Base-by-base conservation (phyloP, 2,797 vertebrate species). In the Oophaga sylvatica region DNA sequence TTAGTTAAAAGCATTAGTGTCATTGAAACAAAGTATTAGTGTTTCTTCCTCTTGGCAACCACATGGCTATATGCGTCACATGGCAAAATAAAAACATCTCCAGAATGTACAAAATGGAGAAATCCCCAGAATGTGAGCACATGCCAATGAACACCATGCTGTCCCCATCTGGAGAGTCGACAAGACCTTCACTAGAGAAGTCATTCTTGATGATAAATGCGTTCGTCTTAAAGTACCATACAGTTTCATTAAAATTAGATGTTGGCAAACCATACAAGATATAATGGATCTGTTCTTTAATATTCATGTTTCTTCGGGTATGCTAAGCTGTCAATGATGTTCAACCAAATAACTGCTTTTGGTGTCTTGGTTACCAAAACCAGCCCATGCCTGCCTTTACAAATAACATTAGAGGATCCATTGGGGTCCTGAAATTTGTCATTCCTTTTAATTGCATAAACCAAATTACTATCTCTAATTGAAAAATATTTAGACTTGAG, bases 1-100 rank as follows among this genome's bases (percentile, higher is more conserved):
- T 85, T 68, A 78, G 76, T 85, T 85, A 85, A 79, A 78, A 85
- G 63, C 60, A 84, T 84, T 84, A 84, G 16, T 77, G 71, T 84
- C 83, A 76, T 26, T 76, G 71, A 84, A 63, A 62, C 35, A 76
- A 84, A 84, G 83, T 76, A 45, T 76, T 83, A 73, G 59, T 45
- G n/a, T 53, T 76, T 35, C 57, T 84, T 65, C 41, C 71, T 65
- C 22, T 41, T 84, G 83, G 83, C 83, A 77, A 31, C 83, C 83
- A 84, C 83, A 84, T 84, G 83, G 71, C 83, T 75, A 9, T 62
- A 67, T 75, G 70, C 57, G 60, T 76, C 73, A 77, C 73, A 85
- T 65, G 31, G 62, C 45, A 78, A 85, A 78, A 77, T 85, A 75
- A 73, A 84, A 84, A 84, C 80, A 60, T 41, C 31, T 84, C 31